These are phyloP conservation scores for Notechis scutatus DNA, from an alignment of 2,113 vertebrate genomes.

Conservation along the genomic window DNA sequence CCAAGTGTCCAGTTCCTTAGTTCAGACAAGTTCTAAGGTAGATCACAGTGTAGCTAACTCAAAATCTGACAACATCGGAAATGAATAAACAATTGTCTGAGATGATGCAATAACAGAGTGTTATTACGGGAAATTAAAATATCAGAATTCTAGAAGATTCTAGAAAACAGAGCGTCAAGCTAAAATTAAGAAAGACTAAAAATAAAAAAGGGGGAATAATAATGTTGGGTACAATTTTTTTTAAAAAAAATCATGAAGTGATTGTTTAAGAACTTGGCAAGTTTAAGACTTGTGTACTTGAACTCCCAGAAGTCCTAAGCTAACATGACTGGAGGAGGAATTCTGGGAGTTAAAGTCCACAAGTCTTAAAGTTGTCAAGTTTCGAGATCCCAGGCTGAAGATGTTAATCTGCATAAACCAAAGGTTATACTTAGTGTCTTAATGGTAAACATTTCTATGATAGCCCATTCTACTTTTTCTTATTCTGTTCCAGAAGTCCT, in stretches of 20 bases:
- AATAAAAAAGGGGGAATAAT: neutral
- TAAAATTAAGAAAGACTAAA: neutral
- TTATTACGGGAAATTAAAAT: neutral
- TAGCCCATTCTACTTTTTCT: neutral
- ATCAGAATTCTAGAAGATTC: neutral
- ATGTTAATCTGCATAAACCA: neutral
- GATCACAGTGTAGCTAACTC: neutral
- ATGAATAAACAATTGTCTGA: neutral
- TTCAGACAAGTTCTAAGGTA: neutral
- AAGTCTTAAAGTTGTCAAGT: too few species aligned
- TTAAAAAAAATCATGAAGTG: neutral
- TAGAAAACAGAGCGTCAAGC: neutral
- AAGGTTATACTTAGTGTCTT: neutral
- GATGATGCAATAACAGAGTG: too few species aligned
- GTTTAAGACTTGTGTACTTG: too few species aligned
- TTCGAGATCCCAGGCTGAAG: neutral
- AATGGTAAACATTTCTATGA: neutral
- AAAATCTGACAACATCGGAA: neutral
- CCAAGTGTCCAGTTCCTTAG: neutral
- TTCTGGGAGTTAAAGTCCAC: too few species aligned
- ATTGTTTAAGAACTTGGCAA: neutral
- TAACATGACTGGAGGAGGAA: too few species aligned
- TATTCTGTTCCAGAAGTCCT: neutral
- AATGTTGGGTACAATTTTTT: neutral
- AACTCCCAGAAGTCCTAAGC: too few species aligned